Conservation (phyloP, 2,113 vertebrate species). For the rabbit (Oryctolagus cuniculus) region DNA sequence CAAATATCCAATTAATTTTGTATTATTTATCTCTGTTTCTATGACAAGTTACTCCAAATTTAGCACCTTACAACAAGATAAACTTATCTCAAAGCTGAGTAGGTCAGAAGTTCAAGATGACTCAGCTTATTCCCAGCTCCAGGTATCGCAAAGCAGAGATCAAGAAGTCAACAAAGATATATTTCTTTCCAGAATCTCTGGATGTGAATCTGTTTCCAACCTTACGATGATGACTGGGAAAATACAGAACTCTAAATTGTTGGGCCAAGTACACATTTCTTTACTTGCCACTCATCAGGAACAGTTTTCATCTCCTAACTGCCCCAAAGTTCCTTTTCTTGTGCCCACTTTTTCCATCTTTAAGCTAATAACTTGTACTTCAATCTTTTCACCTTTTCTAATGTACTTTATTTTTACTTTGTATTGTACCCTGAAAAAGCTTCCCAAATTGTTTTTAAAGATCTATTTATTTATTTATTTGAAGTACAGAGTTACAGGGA, state of each 20-base stretch:
- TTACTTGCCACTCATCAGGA: background rate
- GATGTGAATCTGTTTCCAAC: background rate
- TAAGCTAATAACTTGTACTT: background rate
- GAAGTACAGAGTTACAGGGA: too few relatives aligned
- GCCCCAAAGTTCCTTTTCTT: background rate
- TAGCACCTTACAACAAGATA: background rate
- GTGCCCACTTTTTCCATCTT: background rate
- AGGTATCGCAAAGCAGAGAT: background rate
- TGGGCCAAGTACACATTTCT: background rate
- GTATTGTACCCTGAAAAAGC: background rate
- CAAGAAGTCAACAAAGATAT: background rate
- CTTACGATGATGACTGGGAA: background rate
- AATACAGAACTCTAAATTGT: background rate
- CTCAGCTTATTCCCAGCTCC: background rate
- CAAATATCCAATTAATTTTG: background rate
- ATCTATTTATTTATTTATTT: too few relatives aligned
- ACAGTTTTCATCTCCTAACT: background rate
- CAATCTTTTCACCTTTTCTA: background rate
- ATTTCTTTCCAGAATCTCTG: background rate
- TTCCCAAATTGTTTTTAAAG: background rate
- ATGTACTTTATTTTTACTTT: background rate
- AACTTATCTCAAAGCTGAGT: background rate
- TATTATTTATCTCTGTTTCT: background rate
- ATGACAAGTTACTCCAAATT: background rate
- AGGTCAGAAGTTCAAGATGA: background rate